These are phyloP conservation scores for Pilophorus perplexus DNA, from an alignment of 2,888 invertebrate genomes.

Conservation along the genomic window DNA sequence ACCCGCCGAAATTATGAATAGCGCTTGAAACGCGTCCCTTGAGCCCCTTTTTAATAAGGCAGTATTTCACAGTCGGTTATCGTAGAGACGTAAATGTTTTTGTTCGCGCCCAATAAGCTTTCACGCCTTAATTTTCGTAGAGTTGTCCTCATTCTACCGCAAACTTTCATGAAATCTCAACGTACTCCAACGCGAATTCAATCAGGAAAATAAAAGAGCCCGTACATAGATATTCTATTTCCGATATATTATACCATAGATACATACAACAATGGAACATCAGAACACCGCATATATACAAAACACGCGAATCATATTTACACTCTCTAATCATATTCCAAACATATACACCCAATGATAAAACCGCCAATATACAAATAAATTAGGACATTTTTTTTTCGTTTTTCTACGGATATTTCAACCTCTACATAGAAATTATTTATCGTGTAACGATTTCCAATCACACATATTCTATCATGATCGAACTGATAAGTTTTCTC, in stretches of 20 bases:
- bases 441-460: no score
- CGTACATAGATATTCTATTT: no score
- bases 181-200: no score
- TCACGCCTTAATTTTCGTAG: no score
- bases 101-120: no score
- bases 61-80: conserved; percentile 17
- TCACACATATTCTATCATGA: no score
- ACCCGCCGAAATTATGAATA: conserved; percentile 33
- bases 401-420: not conserved
- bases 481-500: no score
- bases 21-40: conserved; percentile 22
- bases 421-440: no score
- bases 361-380: conserved; percentile 19
- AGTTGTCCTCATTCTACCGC: no score
- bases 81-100: no score
- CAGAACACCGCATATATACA: conserved; percentile 15
- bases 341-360: conserved; percentile 2
- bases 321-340: conserved; percentile 22
- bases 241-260: conserved; percentile 25
- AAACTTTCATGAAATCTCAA: no score
- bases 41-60: conserved; percentile 16
- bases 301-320: conserved; percentile 15
- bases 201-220: no score
- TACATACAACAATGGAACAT: conserved; percentile 26
- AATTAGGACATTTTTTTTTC: conserved; percentile 1